Evolutionary conservation across 2,113 vertebrate species (phyloP), one percentile per base, ranked within the genome.

Genomic region (Rana temporaria): DNA sequence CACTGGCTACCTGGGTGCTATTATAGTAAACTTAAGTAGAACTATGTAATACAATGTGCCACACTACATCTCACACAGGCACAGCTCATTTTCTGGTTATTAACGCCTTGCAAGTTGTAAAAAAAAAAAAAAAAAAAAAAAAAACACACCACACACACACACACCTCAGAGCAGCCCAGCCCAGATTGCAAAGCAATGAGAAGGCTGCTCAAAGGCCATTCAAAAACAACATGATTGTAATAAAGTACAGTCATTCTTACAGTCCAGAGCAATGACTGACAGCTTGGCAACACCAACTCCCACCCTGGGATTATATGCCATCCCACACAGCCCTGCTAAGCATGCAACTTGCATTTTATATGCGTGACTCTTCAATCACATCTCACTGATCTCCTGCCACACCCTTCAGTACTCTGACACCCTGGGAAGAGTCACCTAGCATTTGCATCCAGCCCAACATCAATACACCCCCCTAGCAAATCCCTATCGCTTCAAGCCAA

Each of bases 341-440:
- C 18, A 16, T 7, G 18, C n/a, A 59, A 74, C 34, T 12, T 60
- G 70, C n/a, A 71, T 74, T 74, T 60, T 74, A 74, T 74, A 57
- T 55, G 55, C 71, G 71, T 20, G 69, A 71, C 69, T 71, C 52
- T 73, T 56, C 34, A 8, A 20, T 20, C 9, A 59, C 34, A 56
- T 60, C 24, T 74, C 71, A 34, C 70, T 73, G 70, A 73, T 59
- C 70, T 53, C 17, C 57, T n/a, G 30, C 71, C 71, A 74, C 71
- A 74, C 71, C 71, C 71, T 74, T 24, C 18, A 34, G 19, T 30
- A 55, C 6, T 20, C 26, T 38, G 71, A 74, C 71, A 59, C 55
- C 70, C 70, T 57, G 24, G 18, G 26, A 73, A 56, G 26, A 56
- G 26, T 55, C 70, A n/a, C 70, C 53, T 56, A 56, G 20, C 17